Conservation (phyloP, 2,113 vertebrate genomes). For the Psittacula cyanocephala region DNA sequence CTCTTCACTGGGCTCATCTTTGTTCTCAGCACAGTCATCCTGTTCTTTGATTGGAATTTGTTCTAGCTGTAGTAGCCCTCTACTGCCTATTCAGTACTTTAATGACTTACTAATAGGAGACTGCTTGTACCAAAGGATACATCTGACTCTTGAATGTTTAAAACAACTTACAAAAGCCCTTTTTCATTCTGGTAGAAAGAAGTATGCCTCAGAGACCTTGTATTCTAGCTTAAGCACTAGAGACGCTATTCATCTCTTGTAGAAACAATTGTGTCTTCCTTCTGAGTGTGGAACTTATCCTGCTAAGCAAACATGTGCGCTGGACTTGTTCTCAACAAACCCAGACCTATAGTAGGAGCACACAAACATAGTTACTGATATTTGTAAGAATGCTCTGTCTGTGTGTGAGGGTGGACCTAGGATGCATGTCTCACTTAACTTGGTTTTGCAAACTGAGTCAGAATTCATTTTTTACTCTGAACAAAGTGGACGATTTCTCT, state of each 20-base stretch:
- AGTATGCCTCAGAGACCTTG: neutral
- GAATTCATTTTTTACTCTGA: neutral
- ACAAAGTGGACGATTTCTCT: neutral
- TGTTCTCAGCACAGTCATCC: neutral
- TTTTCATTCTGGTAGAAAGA: neutral
- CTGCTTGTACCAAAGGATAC: neutral
- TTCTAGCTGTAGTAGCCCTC: neutral
- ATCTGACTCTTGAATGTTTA: neutral
- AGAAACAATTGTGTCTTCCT: neutral
- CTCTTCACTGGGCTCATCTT: neutral
- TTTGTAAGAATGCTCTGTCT: neutral
- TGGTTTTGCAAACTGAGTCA: neutral
- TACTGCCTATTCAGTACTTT: neutral
- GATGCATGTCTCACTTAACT: neutral
- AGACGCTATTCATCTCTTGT: neutral
- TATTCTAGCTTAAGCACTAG: neutral
- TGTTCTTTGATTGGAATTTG: neutral
- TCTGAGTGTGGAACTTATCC: neutral
- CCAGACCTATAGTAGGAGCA: neutral
- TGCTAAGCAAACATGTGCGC: fast-evolving
- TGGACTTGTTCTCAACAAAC: neutral
- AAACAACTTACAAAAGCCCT: neutral
- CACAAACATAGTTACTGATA: neutral
- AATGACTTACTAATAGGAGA: neutral
- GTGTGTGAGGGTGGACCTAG: neutral